phyloP scores from a whole-genome alignment of 2,888 invertebrate genomes.

The Axea sp. region DNA sequence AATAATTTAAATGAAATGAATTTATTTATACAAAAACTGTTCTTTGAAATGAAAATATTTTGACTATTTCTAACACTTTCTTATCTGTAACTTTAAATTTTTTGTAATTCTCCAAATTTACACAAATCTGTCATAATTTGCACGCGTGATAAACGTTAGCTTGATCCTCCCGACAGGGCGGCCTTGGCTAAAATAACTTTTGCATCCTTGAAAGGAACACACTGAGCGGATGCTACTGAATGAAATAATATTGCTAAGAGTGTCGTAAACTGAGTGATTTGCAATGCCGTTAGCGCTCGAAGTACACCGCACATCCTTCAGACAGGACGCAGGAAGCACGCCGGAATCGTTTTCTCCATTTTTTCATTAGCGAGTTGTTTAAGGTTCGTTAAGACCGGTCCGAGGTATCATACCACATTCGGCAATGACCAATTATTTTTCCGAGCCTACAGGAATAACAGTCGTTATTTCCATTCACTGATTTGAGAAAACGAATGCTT shows the following conservation, averaged over 20 bases:
- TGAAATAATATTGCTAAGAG: conserved; percentile 62
- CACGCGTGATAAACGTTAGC: conserved; percentile 39
- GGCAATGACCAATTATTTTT: conserved; percentile 59
- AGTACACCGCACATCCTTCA: conserved; percentile 30
- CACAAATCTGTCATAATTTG: conserved; percentile 27
- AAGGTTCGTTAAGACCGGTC: conserved; percentile 58
- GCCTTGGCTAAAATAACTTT: conserved; percentile 58
- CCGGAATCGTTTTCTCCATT: conserved; percentile 49
- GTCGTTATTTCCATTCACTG: conserved; percentile 55
- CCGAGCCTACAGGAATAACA: conserved; percentile 30
- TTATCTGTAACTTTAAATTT: too few relatives aligned
- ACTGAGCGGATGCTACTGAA: conserved; percentile 54
- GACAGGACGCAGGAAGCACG: conserved; percentile 49
- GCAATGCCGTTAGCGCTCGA: conserved; percentile 52
- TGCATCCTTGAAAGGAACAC: conserved; percentile 53
- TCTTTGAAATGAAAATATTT: too few relatives aligned
- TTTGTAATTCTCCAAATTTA: too few relatives aligned
- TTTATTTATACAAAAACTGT: too few relatives aligned
- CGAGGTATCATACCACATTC: conserved; percentile 36
- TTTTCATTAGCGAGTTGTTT: conserved; percentile 53
- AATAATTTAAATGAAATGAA: too few relatives aligned
- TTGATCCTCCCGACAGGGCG: conserved; percentile 38
- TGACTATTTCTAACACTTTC: too few relatives aligned
- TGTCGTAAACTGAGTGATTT: conserved; percentile 64
- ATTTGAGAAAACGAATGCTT: conserved; percentile 52